Conservation (phyloP, 2,113 vertebrate genomes). For the Hippocampus comes region DNA sequence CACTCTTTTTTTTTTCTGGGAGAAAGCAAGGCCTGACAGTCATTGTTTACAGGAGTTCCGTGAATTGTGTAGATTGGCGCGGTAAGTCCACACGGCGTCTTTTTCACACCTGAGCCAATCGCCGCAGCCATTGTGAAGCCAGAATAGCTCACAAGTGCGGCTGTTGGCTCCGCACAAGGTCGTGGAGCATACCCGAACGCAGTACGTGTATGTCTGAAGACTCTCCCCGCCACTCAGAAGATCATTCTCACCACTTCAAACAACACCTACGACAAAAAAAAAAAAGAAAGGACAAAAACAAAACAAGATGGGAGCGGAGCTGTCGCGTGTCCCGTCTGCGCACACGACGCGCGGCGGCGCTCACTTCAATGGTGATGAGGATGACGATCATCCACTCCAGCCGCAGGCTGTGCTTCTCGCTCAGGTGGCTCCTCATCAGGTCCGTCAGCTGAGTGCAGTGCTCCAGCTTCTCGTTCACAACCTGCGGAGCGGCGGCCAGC, state of each 20-base stretch:
- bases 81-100: no score
- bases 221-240: constrained; percentile 67
- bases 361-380: constrained; percentile 95
- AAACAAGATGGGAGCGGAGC: neutral
- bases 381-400: constrained; percentile 99
- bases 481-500: constrained; percentile 64
- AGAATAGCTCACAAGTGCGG: no score
- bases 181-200: no score
- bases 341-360: neutral
- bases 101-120: no score
- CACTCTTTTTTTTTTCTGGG: no score
- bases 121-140: no score
- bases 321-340: neutral
- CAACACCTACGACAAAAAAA: constrained; percentile 76
- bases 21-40: no score
- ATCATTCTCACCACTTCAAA: constrained; percentile 87
- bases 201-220: no score
- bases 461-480: constrained; percentile 95
- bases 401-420: constrained; percentile 86
- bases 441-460: constrained; percentile 94
- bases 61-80: no score
- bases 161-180: neutral
- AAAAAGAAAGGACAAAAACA: constrained; percentile 1
- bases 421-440: constrained; percentile 93
- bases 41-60: no score